These are phyloP conservation scores for Muscicapa comitata DNA, from an alignment of 2,797 vertebrate genomes.

Conservation along the genomic window DNA sequence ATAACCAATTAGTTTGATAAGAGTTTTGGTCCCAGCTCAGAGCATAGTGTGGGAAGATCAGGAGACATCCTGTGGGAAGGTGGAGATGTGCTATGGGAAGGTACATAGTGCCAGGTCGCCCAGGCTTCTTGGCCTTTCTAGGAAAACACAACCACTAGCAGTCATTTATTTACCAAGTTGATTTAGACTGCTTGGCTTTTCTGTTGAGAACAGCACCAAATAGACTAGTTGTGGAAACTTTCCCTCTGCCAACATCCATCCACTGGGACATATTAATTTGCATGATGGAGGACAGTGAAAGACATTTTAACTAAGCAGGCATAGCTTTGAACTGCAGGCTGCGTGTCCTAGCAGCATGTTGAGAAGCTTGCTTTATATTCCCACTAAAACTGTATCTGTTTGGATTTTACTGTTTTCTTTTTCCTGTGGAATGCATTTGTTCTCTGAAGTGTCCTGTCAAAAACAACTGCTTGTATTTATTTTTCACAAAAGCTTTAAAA, in stretches of 20 bases:
- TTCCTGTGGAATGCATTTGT: not conserved
- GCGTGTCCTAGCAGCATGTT: conserved; percentile 1
- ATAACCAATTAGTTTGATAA: not conserved
- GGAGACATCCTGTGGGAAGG: not conserved
- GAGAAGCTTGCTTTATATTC: not conserved
- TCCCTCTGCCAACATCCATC: not conserved
- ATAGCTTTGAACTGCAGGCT: not conserved
- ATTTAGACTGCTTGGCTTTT: not conserved
- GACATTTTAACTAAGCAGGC: not conserved
- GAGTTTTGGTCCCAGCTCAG: not conserved
- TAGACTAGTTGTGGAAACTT: not conserved
- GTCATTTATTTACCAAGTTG: not conserved
- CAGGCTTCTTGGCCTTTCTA: not conserved
- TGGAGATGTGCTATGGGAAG: not conserved
- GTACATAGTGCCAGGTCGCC: not conserved
- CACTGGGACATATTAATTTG: not conserved
- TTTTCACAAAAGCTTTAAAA: not conserved
- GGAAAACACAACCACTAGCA: not conserved
- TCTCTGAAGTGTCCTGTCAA: not conserved
- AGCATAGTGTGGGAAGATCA: not conserved
- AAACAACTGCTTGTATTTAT: not conserved
- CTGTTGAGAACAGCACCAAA: not conserved
- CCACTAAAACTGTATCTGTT: not conserved
- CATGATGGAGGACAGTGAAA: not conserved
- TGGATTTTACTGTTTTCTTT: not conserved